phyloP scores from a whole-genome alignment of 2,797 vertebrate genomes.

The Prunella strophiata region DNA sequence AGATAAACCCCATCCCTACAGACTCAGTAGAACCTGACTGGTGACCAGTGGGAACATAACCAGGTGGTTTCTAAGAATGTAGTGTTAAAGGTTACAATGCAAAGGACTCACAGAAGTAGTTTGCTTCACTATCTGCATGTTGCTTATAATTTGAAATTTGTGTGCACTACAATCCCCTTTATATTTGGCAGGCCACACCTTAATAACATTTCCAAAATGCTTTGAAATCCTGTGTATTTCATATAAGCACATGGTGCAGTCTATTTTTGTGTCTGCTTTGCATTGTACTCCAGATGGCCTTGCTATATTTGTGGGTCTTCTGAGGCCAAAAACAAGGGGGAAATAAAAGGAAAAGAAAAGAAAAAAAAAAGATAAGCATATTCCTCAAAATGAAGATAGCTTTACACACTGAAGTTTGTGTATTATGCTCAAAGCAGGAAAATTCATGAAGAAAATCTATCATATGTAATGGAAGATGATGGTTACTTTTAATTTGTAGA shows the following conservation, averaged over 20 bases:
- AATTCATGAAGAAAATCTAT: background rate
- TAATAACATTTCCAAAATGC: background rate
- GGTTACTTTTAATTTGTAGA: background rate
- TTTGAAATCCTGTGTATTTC: background rate
- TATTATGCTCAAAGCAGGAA: background rate
- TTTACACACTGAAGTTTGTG: background rate
- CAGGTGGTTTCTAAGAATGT: background rate
- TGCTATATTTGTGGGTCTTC: background rate
- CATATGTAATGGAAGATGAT: background rate
- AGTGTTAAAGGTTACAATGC: background rate
- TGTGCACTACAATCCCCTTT: background rate
- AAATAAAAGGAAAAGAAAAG: background rate
- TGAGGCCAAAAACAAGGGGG: background rate
- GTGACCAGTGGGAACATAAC: background rate
- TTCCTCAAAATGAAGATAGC: background rate
- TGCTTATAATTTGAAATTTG: background rate
- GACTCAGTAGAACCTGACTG: background rate
- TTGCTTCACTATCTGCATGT: background rate
- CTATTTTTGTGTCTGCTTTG: conserved; percentile 16
- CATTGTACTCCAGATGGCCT: conserved; percentile 28
- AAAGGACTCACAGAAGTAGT: background rate
- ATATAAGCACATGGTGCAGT: background rate
- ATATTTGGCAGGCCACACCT: background rate
- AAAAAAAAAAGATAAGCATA: background rate
- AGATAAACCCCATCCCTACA: background rate